Base-by-base conservation (phyloP, 2,888 invertebrate genomes). In the Habrosyne pyritoides region DNA sequence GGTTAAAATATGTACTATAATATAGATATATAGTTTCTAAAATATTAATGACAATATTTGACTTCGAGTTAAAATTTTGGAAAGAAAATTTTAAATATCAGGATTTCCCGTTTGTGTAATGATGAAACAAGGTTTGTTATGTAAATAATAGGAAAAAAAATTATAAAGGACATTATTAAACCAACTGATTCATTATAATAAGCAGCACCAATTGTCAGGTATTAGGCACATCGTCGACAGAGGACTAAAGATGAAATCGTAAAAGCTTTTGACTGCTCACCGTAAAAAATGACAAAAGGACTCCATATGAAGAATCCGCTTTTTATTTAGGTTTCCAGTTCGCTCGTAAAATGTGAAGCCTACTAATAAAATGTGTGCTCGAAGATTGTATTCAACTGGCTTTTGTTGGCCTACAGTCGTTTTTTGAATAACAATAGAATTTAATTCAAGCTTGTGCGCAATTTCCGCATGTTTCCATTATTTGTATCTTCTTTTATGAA, bases 221-320 rank as follows among this genome's bases (percentile, higher is more conserved):
- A 74, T 76, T 74, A 73, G 67, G 61, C 2, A 22, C 57, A 57
- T 59, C 62, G 60, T 63, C 70, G 58, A 66, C 63, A 55, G 65
- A 63, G 59, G 64, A 64, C 77, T 77, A 79, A 81, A 82, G 79
- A 84, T 82, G 75, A 81, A 85, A 84, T 83, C 88, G 83, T 89
- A 88, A 88, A 87, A 84, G 77, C 83, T 80, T 85, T 86, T 88
- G 83, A 87, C 84, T 82, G 79, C 78, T 78, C 71, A 79, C 85
- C 87, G 85, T 89, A 88, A 89, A 89, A 89, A 86, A 80, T 84
- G 80, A 85, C 86, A 88, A 89, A 88, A 75, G 79, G 75, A 81
- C 80, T 83, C 69, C 80, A 81, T 87, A 89, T 84, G 86, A 87
- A 83, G 83, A 85, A 83, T 84, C 81, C 75, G 79, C 81, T 82